Conservation (phyloP, 2,113 vertebrate species). For the pig (Sus scrofa) region DNA sequence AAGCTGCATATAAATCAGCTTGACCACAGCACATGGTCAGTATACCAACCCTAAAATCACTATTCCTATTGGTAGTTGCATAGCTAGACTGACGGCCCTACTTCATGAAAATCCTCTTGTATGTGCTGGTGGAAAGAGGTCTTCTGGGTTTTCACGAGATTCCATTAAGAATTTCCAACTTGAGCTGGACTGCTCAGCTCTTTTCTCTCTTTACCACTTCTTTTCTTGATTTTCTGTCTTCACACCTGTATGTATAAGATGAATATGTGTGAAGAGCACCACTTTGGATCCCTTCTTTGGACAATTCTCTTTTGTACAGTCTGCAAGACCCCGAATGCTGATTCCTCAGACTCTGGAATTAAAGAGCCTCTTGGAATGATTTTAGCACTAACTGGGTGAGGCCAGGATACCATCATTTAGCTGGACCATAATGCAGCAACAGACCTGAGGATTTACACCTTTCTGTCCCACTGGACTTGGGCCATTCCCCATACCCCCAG, state of each 20-base stretch:
- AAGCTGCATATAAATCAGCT: conserved; percentile 90
- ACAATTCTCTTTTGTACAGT: conserved; percentile 20
- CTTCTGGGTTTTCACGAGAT: conserved; percentile 75
- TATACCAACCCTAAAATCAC: conserved; percentile 85
- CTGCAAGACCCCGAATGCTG: background rate
- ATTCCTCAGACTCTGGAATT: conserved; percentile 42
- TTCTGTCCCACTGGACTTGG: background rate
- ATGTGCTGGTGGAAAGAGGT: conserved; percentile 44
- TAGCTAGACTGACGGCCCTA: conserved; percentile 78
- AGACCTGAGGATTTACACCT: background rate
- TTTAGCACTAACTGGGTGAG: background rate
- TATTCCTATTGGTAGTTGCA: conserved; percentile 81
- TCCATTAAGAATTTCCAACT: conserved; percentile 76
- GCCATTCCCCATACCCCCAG: background rate
- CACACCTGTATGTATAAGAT: rapidly evolving
- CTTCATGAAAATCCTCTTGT: conserved; percentile 72
- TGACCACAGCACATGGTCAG: conserved; percentile 87
- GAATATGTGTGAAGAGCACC: background rate
- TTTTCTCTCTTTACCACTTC: conserved; percentile 68
- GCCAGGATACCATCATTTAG: background rate
- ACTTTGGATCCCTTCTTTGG: conserved; percentile 8
- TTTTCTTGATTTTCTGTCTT: conserved; percentile 60
- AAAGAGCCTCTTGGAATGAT: background rate
- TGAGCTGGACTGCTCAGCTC: conserved; percentile 69
- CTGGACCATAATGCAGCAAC: background rate